Evolutionary conservation across 2,888 invertebrate species (phyloP), one percentile per base, ranked within the genome.

Genomic region (Aromia moschata): DNA sequence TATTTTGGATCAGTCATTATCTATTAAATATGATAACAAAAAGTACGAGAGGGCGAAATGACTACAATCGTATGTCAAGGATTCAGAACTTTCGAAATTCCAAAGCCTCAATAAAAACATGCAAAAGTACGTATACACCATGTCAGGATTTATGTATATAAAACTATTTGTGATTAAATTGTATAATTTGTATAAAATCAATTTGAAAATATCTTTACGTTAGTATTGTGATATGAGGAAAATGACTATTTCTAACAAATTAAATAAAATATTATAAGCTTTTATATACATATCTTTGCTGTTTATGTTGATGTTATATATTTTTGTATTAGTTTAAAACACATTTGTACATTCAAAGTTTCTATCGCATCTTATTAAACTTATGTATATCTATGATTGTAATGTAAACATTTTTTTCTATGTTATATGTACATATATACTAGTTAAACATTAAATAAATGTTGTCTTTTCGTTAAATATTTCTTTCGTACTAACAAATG

Each of bases 391-490:
- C 16, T 38, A 37, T 33, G 12, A 49, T 49, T 38, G 36, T 38
- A 49, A 52, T 60, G 46, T 51, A 52, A 44, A 49, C 12, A 49
- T 17, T 49, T 49, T 43, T 55, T 54, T 52, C 41, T 45, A 47
- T 60, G 49, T 54, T 53, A 45, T 37, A 46, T 53, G 40, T 16
- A n/a, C 56, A 57, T 60, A 61, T 55, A 61, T 61, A 61, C 44
- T 60, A 61, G 60, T 57, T 60, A 54, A 56, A 52, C 53, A 49
- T 52, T 57, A 33, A 61, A 61, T 61, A 61, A 61, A 61, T 61
- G 61, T 61, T 61, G 57, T 61, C 61, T 61, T 61, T 61, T 61
- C 54, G 61, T 61, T 61, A 16, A 16, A 25, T 43, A 7, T 16
- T 58, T 15, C 33, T 49, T 49, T 38, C 18, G 5, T 37, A 38